Evolutionary conservation across 2,797 vertebrate genomes (phyloP), one percentile per base, ranked within the genome.

Genomic region (Iguana delicatissima): DNA sequence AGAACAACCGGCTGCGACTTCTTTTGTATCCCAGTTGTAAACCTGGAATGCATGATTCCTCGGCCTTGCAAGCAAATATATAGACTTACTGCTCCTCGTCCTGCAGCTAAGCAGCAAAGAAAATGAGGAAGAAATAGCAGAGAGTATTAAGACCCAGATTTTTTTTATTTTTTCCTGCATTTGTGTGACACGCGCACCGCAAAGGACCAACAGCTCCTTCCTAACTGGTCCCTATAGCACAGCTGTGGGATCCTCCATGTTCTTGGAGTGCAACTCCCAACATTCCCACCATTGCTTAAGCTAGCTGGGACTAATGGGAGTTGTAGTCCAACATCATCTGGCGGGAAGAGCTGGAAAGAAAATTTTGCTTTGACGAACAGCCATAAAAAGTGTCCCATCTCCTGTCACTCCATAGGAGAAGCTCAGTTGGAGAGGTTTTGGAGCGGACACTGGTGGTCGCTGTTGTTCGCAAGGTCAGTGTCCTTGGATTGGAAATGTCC

Each of bases 401-500:
- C 20, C 4, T 1, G 5, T 62, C 5, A 22, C 59, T 62, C 59
- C 18, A 4, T 5, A 62, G 22, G 42, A 10, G 13, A 76, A 76
- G 32, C n/a, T 20, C n/a, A 1, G 35, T 2, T 5, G 16, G 3
- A 76, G 20, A 6, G n/a, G n/a, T n/a, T n/a, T n/a, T n/a, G n/a
- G n/a, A n/a, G n/a, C n/a, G 20, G 59, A 46, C 6, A 10, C 12
- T 0, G 46, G 24, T 1, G 50, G 79, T 26, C 13, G 26, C 24
- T 6, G 2, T 42, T 42, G 1, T 16, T 16, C 13, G 0, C 69
- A 24, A 16, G 69, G 9, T 3, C 4, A 6, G 7, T 59, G 13
- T n/a, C n/a, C 22, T 35, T 7, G 1, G 12, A 20, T 32, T 29
- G 0, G 1, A 0, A 22, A 14, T 3, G 14, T 7, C n/a, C 55